Conservation (phyloP, 2,113 vertebrate species). For the Oryzias woworae region DNA sequence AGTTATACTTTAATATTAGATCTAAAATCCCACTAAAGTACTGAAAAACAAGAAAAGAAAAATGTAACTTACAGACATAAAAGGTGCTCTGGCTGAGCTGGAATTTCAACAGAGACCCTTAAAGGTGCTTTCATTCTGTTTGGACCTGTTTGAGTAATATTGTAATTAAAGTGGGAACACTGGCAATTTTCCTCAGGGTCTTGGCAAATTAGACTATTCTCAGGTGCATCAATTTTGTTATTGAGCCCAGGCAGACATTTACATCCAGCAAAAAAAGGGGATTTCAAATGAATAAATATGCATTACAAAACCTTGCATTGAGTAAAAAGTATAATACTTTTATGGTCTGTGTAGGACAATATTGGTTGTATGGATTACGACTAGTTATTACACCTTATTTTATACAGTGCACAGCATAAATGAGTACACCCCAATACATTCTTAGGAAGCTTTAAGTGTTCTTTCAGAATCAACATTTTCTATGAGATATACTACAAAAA, state of each 20-base stretch:
- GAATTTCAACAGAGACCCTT: conserved; percentile 24
- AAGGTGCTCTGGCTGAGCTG: conserved; percentile 12
- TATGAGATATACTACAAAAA: too few relatives aligned
- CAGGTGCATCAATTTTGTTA: conserved; percentile 45
- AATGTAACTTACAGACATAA: neutral
- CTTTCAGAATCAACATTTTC: too few relatives aligned
- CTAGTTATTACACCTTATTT: too few relatives aligned
- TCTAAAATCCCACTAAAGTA: neutral
- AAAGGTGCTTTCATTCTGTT: conserved; percentile 35
- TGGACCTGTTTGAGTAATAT: conserved; percentile 62
- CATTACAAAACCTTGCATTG: neutral
- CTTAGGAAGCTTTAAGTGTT: too few relatives aligned
- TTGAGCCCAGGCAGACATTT: conserved; percentile 27
- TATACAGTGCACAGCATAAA: too few relatives aligned
- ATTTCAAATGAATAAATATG: conserved; percentile 32
- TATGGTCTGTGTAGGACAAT: neutral
- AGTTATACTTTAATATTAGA: neutral
- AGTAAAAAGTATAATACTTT: neutral
- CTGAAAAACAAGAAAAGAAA: neutral
- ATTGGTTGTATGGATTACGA: too few relatives aligned
- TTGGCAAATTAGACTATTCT: conserved; percentile 53
- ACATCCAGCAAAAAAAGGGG: conserved; percentile 21
- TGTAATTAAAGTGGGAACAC: conserved; percentile 59
- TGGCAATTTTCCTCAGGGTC: conserved; percentile 54
- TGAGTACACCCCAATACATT: too few relatives aligned